Evolutionary conservation across 2,113 vertebrate genomes (phyloP).

Genomic region (Pelvicachromis taeniatus): DNA sequence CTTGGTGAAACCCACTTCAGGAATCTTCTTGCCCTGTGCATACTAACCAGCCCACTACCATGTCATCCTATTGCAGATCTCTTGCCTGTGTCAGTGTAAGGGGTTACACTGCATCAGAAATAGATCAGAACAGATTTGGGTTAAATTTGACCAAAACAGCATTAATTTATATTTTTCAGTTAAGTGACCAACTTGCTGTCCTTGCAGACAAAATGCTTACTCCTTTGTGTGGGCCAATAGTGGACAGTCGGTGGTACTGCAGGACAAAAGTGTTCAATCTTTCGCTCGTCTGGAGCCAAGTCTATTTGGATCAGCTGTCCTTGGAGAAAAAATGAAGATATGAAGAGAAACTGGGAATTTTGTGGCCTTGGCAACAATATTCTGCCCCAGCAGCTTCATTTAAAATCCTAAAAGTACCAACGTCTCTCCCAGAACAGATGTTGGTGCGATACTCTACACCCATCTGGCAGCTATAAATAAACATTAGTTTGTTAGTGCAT

Average conservation of each 20-base stretch:
- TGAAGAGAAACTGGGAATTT: not conserved
- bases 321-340: not conserved
- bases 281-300: not conserved
- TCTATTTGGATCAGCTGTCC: not conserved
- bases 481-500: not conserved
- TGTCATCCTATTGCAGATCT: not conserved
- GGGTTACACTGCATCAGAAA: not conserved
- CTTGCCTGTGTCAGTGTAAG: not conserved
- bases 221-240: not conserved
- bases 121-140: not conserved
- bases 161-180: not conserved
- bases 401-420: not conserved
- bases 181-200: not conserved
- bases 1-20: not conserved
- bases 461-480: not conserved
- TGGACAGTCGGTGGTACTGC: not conserved
- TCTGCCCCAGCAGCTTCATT: not conserved
- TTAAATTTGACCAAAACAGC: not conserved
- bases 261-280: not conserved
- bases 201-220: not conserved
- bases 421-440: not conserved
- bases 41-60: not conserved
- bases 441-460: not conserved
- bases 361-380: not conserved
- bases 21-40: not conserved